phyloP scores from a whole-genome alignment of 2,888 invertebrate genomes.

The Hypselothyrea guttata region DNA sequence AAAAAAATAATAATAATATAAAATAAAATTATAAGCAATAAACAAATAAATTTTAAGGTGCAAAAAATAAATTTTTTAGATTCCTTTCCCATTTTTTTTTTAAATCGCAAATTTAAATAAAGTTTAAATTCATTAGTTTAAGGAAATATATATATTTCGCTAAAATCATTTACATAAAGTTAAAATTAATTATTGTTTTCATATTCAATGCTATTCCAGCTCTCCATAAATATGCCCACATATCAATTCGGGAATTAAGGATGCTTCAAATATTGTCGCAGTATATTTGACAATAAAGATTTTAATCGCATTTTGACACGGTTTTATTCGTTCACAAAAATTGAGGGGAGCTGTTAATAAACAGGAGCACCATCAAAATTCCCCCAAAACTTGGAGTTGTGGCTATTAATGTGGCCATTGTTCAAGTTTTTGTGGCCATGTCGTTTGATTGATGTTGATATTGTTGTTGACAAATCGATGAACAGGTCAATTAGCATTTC shows the following conservation, averaged over 20 bases:
- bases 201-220: no score
- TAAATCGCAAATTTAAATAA: no score
- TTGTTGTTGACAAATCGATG: constrained; percentile 75
- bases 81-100: no score
- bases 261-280: constrained; percentile 24
- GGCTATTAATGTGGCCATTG: constrained; percentile 58
- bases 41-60: not conserved
- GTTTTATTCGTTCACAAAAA: constrained; percentile 79
- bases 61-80: no score
- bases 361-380: constrained; percentile 43
- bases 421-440: constrained; percentile 44
- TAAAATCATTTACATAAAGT: no score
- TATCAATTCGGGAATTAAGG: constrained; percentile 29
- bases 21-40: no score
- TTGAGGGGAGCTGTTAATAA: constrained; percentile 33
- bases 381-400: constrained; percentile 15
- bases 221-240: no score
- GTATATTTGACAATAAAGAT: constrained; percentile 66
- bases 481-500: constrained; percentile 78
- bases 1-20: no score
- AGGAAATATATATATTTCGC: no score
- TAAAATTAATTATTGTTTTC: no score
- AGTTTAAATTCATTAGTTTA: no score
- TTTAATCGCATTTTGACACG: constrained; percentile 76
- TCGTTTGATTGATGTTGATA: constrained; percentile 43